Base-by-base conservation (phyloP, 2,797 vertebrate species). In the Lepidocolaptes lacrymiger region DNA sequence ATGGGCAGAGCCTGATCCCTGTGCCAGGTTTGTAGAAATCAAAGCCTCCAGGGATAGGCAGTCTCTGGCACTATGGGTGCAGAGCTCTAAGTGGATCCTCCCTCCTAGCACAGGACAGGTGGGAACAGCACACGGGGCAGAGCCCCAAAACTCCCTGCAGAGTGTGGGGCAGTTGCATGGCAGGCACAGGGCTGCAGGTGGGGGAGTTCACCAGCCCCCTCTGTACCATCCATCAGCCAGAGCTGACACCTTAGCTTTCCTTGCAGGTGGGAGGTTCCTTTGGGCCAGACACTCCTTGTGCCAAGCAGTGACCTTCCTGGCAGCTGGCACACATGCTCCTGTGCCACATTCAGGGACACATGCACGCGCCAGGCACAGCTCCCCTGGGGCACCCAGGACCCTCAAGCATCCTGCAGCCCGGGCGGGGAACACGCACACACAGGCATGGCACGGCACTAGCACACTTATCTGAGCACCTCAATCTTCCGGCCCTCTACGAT, bases 401-500 rank as follows among this genome's bases (percentile, higher is more conserved):
- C 79, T 67, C 17, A 51, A 8, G 85, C 5, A 2, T 8, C 72
- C 76, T 32, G 11, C 9, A 73, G 36, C 83, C 82, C 39, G 7
- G 78, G 76, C 46, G 3, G 59, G 82, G 88, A 64, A 41, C 12
- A 79, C 89, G 18, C 80, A 96, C 85, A 58, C 86, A 77, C 89
- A 91, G 93, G 94, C 96, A 96, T 77, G 95, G 93, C 93, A 93
- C 56, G 79, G 92, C 94, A 94, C 96, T 93, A 64, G 88, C 96
- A 96, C 97, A 97, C 97, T 97, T 98, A 98, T 98, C 97, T 98
- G 97, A 98, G 98, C 98, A 98, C 99, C 99, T 99, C 99, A 97
- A 99, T 99, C 98, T 99, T 99, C 98, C 99, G 99, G 98, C 99
- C 99, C 98, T 99, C 99, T 98, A 99, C 99, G 98, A 99, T 99